Evolutionary conservation across 2,797 vertebrate species (phyloP).

Genomic region (Aratinga solstitialis): DNA sequence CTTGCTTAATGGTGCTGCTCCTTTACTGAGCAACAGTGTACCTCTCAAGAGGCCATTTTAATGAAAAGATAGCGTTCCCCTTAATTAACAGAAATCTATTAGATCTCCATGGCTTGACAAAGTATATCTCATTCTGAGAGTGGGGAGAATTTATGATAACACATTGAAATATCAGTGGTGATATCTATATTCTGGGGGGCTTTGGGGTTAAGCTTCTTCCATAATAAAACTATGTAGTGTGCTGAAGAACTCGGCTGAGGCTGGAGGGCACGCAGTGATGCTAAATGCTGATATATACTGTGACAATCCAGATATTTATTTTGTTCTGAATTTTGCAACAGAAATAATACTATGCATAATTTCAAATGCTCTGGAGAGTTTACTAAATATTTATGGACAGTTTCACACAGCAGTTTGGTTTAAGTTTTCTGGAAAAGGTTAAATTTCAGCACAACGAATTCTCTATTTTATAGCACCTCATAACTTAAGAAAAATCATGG

Average conservation of each 20-base stretch:
- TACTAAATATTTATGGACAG: not conserved
- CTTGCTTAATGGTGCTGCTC: not conserved
- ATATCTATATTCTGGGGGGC: not conserved
- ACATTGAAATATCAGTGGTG: not conserved
- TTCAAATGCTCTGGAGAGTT: not conserved
- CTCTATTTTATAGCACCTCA: not conserved
- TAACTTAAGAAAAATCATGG: not conserved
- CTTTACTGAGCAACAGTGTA: rapidly evolving
- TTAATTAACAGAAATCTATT: not conserved
- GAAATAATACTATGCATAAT: not conserved
- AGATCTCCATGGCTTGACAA: not conserved
- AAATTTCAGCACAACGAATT: not conserved
- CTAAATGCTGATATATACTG: not conserved
- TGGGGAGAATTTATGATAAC: not conserved
- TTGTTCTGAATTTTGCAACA: not conserved
- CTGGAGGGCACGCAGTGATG: not conserved
- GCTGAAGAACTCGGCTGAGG: not conserved
- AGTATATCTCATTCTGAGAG: not conserved
- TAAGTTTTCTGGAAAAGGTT: not conserved
- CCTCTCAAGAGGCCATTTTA: not conserved
- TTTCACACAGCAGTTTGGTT: not conserved
- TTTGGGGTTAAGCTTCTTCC: not conserved
- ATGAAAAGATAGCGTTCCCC: not conserved
- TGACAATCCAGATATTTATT: not conserved
- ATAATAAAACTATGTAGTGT: not conserved